Evolutionary conservation across 2,113 vertebrate genomes (phyloP).

Genomic region (Nibea albiflora): DNA sequence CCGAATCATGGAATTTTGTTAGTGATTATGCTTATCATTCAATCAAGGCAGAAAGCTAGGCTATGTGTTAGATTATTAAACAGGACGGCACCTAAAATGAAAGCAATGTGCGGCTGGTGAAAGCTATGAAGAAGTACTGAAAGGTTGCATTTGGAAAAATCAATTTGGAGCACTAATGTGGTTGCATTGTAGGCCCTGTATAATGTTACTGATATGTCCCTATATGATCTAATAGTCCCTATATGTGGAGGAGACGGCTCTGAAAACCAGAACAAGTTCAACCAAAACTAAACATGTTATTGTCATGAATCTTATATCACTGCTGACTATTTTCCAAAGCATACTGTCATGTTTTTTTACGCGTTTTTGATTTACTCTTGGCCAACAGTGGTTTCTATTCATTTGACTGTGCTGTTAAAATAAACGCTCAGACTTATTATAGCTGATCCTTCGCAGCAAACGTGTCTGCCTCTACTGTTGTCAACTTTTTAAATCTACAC

Average conservation of each 20-base stretch:
- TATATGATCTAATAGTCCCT: background rate
- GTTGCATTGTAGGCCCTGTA: background rate
- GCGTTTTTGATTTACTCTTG: background rate
- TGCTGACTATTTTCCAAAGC: background rate
- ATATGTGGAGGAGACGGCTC: background rate
- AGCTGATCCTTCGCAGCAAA: background rate
- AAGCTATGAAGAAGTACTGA: background rate
- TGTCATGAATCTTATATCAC: background rate
- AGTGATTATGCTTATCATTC: slow-evolving; percentile 9
- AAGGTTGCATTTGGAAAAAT: background rate
- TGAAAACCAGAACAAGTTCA: background rate
- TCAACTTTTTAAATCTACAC: background rate
- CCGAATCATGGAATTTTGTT: background rate
- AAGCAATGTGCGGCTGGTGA: background rate
- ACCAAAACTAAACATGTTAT: background rate
- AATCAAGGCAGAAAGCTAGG: background rate
- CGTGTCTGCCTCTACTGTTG: background rate
- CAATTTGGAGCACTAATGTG: background rate
- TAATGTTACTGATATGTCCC: background rate
- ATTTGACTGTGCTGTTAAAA: background rate
- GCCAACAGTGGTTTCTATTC: background rate
- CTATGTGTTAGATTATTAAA: background rate
- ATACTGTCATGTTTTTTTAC: background rate
- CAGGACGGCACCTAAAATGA: background rate
- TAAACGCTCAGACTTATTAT: background rate